phyloP scores from a whole-genome alignment of 2,113 vertebrate genomes.

The Eptatretus burgeri region DNA sequence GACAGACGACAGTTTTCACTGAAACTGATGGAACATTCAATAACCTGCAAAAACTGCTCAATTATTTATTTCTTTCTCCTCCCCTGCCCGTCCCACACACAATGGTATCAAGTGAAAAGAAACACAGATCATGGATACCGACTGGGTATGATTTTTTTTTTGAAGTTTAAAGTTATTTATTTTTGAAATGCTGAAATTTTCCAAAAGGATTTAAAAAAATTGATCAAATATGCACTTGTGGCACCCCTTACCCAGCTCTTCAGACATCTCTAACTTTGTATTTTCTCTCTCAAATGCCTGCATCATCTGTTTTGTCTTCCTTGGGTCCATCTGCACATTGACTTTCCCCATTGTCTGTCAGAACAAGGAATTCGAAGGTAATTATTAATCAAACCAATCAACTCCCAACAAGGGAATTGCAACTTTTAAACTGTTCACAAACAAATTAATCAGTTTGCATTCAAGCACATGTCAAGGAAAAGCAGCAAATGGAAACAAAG shows the following conservation, averaged over 20 bases:
- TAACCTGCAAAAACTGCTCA: too few relatives aligned
- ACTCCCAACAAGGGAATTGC: too few relatives aligned
- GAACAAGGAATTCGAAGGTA: slow-evolving; percentile 6
- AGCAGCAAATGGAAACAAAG: too few relatives aligned
- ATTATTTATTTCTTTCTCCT: neutral
- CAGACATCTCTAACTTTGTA: slow-evolving; percentile 93
- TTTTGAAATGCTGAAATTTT: neutral
- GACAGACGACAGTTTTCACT: too few relatives aligned
- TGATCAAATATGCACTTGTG: slow-evolving; percentile 8
- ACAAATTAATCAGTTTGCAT: too few relatives aligned
- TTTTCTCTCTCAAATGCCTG: slow-evolving; percentile 97
- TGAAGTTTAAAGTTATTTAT: neutral
- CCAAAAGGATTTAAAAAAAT: neutral
- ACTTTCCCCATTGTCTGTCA: slow-evolving; percentile 74
- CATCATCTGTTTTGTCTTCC: slow-evolving; percentile 86
- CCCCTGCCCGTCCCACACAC: neutral
- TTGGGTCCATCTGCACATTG: slow-evolving; percentile 93
- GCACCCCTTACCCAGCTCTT: slow-evolving; percentile 60
- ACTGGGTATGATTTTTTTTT: too few relatives aligned
- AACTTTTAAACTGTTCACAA: too few relatives aligned
- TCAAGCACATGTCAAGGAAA: too few relatives aligned
- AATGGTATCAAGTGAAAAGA: neutral
- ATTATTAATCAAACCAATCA: too few relatives aligned
- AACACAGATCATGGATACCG: neutral
- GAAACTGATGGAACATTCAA: too few relatives aligned